phyloP scores from a whole-genome alignment of 2,113 vertebrate species.

The Sitta europaea region DNA sequence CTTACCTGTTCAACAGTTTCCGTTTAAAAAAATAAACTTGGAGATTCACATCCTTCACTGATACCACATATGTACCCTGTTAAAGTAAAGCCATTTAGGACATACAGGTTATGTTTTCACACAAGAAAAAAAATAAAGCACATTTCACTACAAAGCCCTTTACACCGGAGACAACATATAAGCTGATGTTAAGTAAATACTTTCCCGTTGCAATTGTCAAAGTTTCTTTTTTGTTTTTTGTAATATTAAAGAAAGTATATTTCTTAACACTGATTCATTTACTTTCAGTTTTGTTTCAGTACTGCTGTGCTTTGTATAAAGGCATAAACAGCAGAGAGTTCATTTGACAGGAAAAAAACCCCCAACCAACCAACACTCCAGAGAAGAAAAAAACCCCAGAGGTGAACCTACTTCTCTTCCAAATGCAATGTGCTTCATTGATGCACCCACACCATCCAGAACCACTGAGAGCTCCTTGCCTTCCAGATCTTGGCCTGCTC shows the following conservation, averaged over 20 bases:
- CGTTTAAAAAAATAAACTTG: conserved; percentile 87
- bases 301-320: neutral
- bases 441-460: conserved; percentile 72
- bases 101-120: neutral
- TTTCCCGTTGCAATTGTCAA: neutral
- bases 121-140: neutral
- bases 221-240: neutral
- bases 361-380: neutral
- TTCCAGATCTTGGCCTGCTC: conserved; percentile 77
- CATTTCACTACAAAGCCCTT: neutral
- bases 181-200: neutral
- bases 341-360: neutral
- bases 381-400: neutral
- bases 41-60: conserved; percentile 74
- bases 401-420: conserved; percentile 79
- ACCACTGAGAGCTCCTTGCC: conserved; percentile 75
- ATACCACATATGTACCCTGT: conserved; percentile 87
- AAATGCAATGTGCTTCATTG: conserved; percentile 74
- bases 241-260: neutral
- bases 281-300: neutral
- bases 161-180: neutral
- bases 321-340: neutral
- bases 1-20: conserved; percentile 83
- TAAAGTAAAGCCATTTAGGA: neutral
- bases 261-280: neutral